Evolutionary conservation across 2,888 invertebrate genomes (phyloP).

Genomic region (Adela reaumurella): DNA sequence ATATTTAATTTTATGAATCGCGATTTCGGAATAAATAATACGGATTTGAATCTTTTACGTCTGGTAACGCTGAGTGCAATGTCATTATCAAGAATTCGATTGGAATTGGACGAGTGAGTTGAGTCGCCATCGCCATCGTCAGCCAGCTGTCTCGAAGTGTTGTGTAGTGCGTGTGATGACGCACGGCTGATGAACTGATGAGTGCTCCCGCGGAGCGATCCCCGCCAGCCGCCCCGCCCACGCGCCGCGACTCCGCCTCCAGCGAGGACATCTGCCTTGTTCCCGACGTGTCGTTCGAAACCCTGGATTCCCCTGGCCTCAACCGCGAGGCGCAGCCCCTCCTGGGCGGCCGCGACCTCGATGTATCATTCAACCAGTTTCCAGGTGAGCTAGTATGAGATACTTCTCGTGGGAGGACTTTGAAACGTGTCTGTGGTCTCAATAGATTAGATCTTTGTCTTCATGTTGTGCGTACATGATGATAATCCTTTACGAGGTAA

Average conservation of each 20-base stretch:
- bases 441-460: too few species aligned
- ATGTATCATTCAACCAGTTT: constrained; percentile 81
- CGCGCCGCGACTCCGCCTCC: not conserved
- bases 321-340: constrained; percentile 94
- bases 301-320: constrained; percentile 78
- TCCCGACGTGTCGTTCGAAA: constrained; percentile 81
- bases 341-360: constrained; percentile 74
- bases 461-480: too few species aligned
- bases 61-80: too few species aligned
- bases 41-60: too few species aligned
- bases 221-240: not conserved
- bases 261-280: constrained; percentile 70
- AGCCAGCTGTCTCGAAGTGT: not conserved
- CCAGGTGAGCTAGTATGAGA: constrained; percentile 59
- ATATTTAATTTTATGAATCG: too few species aligned
- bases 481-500: too few species aligned
- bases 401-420: too few species aligned
- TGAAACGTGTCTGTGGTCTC: too few species aligned
- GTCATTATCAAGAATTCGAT: not conserved
- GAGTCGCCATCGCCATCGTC: not conserved
- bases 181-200: not conserved
- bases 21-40: too few species aligned
- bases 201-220: not conserved
- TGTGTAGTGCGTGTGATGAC: not conserved
- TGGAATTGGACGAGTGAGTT: too few species aligned